phyloP scores from a whole-genome alignment of 2,888 invertebrate genomes.

The Melieria picta region DNA sequence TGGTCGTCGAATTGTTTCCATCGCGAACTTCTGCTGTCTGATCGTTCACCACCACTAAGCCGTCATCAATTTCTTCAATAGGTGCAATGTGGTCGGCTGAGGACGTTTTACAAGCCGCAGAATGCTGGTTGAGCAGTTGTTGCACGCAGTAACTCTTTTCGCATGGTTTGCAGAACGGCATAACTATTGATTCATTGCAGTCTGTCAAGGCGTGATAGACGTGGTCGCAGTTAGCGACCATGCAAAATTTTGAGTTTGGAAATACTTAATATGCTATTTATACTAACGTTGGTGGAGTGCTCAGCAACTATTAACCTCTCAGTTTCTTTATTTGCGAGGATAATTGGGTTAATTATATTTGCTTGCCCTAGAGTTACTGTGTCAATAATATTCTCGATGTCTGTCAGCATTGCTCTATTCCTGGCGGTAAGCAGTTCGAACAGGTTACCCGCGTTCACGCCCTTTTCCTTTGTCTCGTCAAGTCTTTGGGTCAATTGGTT shows the following conservation, averaged over 20 bases:
- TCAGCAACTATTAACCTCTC: not conserved
- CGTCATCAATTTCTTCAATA: not conserved
- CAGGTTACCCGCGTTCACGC: not conserved
- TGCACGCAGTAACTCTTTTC: not conserved
- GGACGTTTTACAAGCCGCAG: not conserved
- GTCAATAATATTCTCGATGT: too few species aligned
- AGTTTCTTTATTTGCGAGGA: conserved; percentile 11
- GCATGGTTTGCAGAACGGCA: not conserved
- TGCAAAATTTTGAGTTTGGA: conserved; percentile 18
- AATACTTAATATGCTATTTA: conserved; percentile 12
- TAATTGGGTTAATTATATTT: conserved; percentile 17
- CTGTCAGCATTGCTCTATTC: not conserved
- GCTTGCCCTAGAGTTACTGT: not conserved
- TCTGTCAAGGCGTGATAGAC: too few species aligned
- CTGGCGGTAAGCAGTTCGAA: not conserved
- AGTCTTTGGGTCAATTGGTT: conserved; percentile 18
- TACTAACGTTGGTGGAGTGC: conserved; percentile 18
- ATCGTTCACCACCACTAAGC: not conserved
- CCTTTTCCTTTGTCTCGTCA: not conserved
- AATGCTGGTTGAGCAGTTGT: not conserved
- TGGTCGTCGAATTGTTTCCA: not conserved
- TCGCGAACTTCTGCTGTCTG: not conserved
- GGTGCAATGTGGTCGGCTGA: not conserved
- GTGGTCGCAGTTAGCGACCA: too few species aligned
- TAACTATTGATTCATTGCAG: not conserved